Evolutionary conservation across 2,113 vertebrate species (phyloP).

Genomic region (Corvus moneduloides): DNA sequence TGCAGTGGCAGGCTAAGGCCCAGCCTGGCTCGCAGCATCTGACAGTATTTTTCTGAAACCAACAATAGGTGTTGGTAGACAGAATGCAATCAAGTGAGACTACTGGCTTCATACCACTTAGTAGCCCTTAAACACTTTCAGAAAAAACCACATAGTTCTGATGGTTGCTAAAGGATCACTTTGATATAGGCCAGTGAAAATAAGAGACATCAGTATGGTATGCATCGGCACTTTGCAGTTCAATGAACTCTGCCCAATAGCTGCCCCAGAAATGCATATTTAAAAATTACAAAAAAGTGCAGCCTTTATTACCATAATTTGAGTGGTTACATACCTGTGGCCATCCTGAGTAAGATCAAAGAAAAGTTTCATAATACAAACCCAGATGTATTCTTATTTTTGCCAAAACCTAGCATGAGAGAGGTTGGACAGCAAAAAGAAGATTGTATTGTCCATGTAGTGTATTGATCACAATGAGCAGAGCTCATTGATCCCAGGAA

Average conservation of each 20-base stretch:
- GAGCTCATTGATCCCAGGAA: neutral
- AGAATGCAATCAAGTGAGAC: slow-evolving; percentile 42
- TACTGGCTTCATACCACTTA: neutral
- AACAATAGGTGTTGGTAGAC: slow-evolving; percentile 43
- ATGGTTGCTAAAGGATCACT: neutral
- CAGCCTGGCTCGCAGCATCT: slow-evolving; percentile 70
- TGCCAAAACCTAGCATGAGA: neutral
- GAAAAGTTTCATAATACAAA: neutral
- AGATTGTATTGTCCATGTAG: neutral
- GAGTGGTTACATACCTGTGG: neutral
- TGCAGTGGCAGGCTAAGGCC: slow-evolving; percentile 75
- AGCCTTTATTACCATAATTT: neutral
- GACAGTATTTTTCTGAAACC: slow-evolving; percentile 64
- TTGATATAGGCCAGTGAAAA: neutral
- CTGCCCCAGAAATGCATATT: neutral
- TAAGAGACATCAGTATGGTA: neutral
- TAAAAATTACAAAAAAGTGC: neutral
- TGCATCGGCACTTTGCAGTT: neutral
- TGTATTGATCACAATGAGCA: neutral
- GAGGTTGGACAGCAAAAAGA: neutral
- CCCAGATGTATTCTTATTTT: neutral
- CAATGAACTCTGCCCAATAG: neutral
- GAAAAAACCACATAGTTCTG: neutral
- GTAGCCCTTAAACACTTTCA: neutral
- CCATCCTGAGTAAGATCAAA: neutral